A percentile compares a stretch with the other conserved stretches of the same genome.
phyloP scores from a whole-genome alignment of 1,140 invertebrate species.

The Rhizoglyphus robini region DNA sequence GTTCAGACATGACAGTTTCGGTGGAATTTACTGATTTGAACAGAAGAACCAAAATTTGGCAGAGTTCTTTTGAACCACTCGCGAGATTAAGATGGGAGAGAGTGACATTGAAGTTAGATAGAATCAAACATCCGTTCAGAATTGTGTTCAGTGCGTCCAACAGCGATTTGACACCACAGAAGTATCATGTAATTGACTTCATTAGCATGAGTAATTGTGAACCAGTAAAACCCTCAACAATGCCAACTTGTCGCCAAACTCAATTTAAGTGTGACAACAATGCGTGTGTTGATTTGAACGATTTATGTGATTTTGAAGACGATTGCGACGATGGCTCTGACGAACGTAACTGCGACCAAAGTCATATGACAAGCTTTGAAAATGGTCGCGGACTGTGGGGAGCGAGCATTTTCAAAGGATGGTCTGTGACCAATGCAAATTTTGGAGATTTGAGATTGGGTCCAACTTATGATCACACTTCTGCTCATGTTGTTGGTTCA shows the following conservation, averaged over 20 bases:
- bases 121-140: not conserved
- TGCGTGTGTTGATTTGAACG: not conserved
- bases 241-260: not conserved
- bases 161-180: no score
- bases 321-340: slow-evolving; percentile 35
- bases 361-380: not conserved
- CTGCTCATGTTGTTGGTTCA: not conserved
- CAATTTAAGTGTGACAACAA: not conserved
- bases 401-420: not conserved
- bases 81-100: not conserved
- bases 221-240: not conserved
- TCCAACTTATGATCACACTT: slow-evolving; percentile 23
- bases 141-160: not conserved
- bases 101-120: not conserved
- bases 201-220: not conserved
- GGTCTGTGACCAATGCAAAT: not conserved
- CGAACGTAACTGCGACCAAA: slow-evolving; percentile 28
- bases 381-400: not conserved
- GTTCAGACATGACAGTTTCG: not conserved
- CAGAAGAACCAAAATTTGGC: not conserved
- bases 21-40: not conserved
- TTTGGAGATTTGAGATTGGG: slow-evolving; percentile 16
- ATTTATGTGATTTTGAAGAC: slow-evolving; percentile 24
- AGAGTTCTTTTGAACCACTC: not conserved
- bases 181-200: not conserved